These are phyloP conservation scores for Falco punctatus DNA, from an alignment of 2,113 vertebrate genomes.

Conservation along the genomic window DNA sequence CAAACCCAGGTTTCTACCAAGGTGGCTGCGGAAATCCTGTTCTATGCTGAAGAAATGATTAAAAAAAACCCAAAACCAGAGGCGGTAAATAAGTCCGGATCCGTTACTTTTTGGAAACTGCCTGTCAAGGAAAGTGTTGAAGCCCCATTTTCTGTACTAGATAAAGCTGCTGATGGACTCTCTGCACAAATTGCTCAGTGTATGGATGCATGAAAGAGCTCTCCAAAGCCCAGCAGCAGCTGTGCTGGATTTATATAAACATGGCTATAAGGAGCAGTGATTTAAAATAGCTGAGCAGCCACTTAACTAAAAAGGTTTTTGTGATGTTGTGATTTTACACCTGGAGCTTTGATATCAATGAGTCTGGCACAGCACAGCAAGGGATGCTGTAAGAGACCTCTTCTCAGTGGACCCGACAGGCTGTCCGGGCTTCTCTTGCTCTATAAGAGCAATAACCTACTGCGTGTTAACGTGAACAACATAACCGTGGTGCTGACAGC, in stretches of 20 bases:
- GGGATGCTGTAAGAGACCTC: not conserved
- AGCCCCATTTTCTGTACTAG: not conserved
- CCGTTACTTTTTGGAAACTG: not conserved
- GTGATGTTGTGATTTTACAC: not conserved
- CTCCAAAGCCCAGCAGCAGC: not conserved
- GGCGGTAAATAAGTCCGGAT: not conserved
- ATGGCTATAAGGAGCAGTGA: not conserved
- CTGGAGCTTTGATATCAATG: not conserved
- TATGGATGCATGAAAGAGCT: not conserved
- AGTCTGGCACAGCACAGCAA: not conserved
- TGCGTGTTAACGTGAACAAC: not conserved
- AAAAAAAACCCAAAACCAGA: not conserved
- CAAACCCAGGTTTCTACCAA: not conserved
- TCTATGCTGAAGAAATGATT: not conserved
- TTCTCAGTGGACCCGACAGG: fast-evolving
- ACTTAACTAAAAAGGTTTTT: not conserved
- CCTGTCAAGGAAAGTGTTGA: not conserved
- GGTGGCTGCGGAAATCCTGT: not conserved
- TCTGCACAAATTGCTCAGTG: not conserved
- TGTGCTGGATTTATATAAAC: not conserved
- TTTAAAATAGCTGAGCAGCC: not conserved
- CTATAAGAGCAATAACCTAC: not conserved
- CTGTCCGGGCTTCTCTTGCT: not conserved
- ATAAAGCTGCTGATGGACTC: not conserved
- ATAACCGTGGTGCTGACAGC: not conserved